Percentiles rank a stretch among this genome's conserved stretches.
phyloP scores from a whole-genome alignment of 2,113 vertebrate genomes.

The pig (Sus scrofa) region DNA sequence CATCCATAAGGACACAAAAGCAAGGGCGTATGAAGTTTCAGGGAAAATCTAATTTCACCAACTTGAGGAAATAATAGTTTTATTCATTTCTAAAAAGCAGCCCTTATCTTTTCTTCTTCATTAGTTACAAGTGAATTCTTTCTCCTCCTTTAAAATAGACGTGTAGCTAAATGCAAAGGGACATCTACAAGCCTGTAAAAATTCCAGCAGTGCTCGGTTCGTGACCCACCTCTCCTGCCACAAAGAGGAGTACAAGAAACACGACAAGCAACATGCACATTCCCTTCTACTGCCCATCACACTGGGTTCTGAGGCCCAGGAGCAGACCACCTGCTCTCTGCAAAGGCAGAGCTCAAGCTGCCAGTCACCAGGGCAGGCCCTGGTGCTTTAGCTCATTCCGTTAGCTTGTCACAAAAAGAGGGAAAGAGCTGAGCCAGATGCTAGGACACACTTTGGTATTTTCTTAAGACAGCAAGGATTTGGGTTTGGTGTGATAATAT shows the following conservation, averaged over 20 bases:
- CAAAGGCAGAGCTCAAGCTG: not conserved
- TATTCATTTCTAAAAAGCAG: conserved; percentile 28
- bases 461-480: not conserved
- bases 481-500: not conserved
- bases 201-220: not conserved
- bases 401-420: not conserved
- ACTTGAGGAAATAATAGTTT: conserved; percentile 67
- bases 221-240: not conserved
- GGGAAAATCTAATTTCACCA: conserved; percentile 50
- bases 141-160: conserved; percentile 17
- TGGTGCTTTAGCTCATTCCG: not conserved
- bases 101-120: not conserved
- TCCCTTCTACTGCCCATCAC: not conserved
- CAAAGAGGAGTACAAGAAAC: not conserved
- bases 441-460: not conserved
- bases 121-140: conserved; percentile 25
- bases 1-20: conserved; percentile 55
- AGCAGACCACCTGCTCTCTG: not conserved
- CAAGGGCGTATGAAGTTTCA: not conserved
- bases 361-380: not conserved
- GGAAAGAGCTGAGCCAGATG: not conserved
- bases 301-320: not conserved
- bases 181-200: not conserved
- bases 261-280: too few relatives aligned
- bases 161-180: conserved; percentile 33